These are phyloP conservation scores for Gymnoscopelus microlampas DNA, from an alignment of 2,797 vertebrate species.

Conservation along the genomic window DNA sequence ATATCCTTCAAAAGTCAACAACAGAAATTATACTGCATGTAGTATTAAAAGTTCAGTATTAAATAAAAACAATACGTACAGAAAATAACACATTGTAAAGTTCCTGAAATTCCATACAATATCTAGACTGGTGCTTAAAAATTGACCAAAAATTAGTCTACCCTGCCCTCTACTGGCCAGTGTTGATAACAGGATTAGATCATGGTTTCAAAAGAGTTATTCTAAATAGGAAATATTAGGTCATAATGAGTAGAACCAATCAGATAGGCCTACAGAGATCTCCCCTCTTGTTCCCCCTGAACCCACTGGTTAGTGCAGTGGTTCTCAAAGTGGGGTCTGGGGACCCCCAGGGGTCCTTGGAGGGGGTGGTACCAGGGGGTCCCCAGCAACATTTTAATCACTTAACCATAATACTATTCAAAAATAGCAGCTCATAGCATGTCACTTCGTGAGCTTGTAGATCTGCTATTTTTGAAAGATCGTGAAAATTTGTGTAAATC, in stretches of 20 bases:
- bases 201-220: constrained; percentile 68
- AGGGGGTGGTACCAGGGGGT: too few species aligned
- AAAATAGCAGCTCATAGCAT: too few species aligned
- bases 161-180: constrained; percentile 66
- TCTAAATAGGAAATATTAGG: constrained; percentile 69
- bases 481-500: too few species aligned
- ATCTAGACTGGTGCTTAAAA: background rate
- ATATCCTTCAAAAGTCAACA: too few species aligned
- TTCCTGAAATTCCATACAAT: constrained; percentile 6
- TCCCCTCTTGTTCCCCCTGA: constrained; percentile 58
- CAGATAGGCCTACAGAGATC: constrained; percentile 50
- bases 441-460: too few species aligned
- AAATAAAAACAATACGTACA: too few species aligned
- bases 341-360: too few species aligned
- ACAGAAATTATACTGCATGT: too few species aligned
- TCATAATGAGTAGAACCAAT: constrained; percentile 71
- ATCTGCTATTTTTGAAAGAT: too few species aligned
- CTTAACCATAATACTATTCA: too few species aligned
- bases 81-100: background rate
- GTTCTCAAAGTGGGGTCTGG: constrained; percentile 3
- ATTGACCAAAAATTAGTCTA: constrained; percentile 32
- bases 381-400: too few species aligned
- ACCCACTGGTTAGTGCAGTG: constrained; percentile 33
- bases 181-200: constrained; percentile 59
- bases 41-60: too few species aligned